These are phyloP conservation scores for Crossocerus cetratus DNA, from an alignment of 2,888 invertebrate species.

Conservation along the genomic window DNA sequence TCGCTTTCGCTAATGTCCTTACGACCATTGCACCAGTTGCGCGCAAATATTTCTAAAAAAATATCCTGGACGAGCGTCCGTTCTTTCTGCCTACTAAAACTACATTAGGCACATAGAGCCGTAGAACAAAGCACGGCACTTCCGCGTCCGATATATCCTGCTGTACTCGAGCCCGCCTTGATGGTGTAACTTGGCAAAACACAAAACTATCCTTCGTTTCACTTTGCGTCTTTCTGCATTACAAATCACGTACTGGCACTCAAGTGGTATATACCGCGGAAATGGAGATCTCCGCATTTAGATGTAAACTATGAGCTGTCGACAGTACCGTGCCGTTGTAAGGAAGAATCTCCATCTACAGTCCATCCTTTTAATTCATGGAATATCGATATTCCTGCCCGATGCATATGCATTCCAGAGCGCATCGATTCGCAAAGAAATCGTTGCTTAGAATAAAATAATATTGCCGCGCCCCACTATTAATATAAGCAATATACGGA, in stretches of 20 bases:
- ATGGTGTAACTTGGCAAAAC: conserved; percentile 20
- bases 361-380: not conserved
- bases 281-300: no score
- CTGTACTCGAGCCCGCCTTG: conserved; percentile 10
- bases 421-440: not conserved
- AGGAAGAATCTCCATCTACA: not conserved
- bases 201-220: not conserved
- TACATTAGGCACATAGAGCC: conserved; percentile 8
- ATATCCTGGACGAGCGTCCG: conserved; percentile 8
- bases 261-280: no score
- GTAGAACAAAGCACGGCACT: conserved; percentile 19
- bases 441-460: conserved; percentile 16
- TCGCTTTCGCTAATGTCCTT: conserved; percentile 12
- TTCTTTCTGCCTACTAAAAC: conserved; percentile 12
- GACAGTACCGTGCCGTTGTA: conserved; percentile 1
- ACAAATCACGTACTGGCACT: no score
- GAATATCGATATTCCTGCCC: not conserved
- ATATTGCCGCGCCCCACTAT: conserved; percentile 24
- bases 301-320: not conserved
- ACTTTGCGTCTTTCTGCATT: not conserved
- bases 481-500: conserved; percentile 17
- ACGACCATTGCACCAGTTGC: conserved; percentile 40
- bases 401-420: not conserved
- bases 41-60: conserved; percentile 22
- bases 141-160: conserved; percentile 3